Conservation (phyloP, 2,113 vertebrate species). For the Columba janthina region DNA sequence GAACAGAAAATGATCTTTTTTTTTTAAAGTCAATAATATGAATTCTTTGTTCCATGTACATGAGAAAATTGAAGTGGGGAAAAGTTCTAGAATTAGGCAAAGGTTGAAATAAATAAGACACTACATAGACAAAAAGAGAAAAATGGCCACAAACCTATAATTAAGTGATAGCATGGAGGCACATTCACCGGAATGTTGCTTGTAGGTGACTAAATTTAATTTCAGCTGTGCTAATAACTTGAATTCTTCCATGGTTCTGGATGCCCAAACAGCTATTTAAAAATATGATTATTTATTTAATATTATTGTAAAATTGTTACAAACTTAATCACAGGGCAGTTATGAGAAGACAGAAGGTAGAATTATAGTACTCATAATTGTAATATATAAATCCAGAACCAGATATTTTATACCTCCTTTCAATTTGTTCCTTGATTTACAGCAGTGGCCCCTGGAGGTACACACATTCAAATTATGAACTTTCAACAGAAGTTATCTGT, state of each 20-base stretch:
- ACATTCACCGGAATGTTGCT: background rate
- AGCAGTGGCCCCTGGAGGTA: background rate
- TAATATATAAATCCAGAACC: background rate
- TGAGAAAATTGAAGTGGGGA: background rate
- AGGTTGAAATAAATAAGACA: background rate
- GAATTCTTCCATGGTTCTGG: background rate
- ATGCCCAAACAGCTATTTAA: background rate
- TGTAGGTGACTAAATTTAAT: background rate
- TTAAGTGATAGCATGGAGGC: background rate
- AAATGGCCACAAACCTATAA: background rate
- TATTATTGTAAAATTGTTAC: background rate
- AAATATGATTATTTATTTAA: background rate
- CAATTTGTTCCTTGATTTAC: background rate
- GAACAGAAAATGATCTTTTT: accelerated
- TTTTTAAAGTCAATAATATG: background rate
- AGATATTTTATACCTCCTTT: background rate
- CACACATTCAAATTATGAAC: background rate
- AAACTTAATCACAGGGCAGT: background rate
- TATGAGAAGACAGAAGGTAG: background rate
- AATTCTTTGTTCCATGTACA: background rate
- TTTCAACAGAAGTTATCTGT: background rate
- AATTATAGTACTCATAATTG: background rate
- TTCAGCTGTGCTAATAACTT: background rate
- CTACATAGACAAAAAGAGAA: background rate
- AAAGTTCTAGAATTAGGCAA: background rate